Percentiles rank a stretch among this genome's conserved stretches.
phyloP scores from a whole-genome alignment of 2,888 invertebrate species.

The Leptarthrus brevirostris region DNA sequence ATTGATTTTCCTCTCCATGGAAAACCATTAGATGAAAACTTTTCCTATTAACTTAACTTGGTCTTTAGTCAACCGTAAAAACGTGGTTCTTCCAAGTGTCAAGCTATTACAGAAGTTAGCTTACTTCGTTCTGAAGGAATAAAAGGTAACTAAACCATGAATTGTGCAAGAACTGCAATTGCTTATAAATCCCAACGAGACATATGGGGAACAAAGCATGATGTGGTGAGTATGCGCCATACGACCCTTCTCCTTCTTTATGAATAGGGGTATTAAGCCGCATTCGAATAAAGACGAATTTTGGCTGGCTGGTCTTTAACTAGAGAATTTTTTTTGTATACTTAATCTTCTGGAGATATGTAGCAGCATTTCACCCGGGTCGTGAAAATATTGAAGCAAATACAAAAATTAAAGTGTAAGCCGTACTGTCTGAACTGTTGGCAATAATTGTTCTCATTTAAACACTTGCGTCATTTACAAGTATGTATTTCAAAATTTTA shows the following conservation, averaged over 20 bases:
- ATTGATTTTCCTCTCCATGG: constrained; percentile 52
- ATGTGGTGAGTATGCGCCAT: constrained; percentile 11
- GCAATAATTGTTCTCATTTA: constrained; percentile 8
- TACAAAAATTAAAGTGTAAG: constrained; percentile 3
- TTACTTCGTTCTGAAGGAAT: neutral
- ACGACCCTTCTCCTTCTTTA: neutral
- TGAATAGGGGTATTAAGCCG: no score
- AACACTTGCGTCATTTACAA: neutral
- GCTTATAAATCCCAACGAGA: neutral
- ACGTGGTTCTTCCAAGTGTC: neutral
- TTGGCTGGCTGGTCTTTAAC: neutral
- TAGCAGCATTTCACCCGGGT: constrained; percentile 35
- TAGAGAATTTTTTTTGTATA: constrained; percentile 10
- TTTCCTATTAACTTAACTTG: constrained; percentile 52
- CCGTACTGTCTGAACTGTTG: neutral
- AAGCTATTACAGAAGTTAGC: no score
- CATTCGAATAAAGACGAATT: constrained; percentile 6
- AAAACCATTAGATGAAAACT: constrained; percentile 52
- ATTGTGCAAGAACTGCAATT: constrained; percentile 10
- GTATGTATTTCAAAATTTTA: neutral
- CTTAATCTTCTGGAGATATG: constrained; percentile 1
- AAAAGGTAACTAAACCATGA: constrained; percentile 18
- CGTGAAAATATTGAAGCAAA: constrained; percentile 8
- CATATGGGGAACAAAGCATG: neutral
- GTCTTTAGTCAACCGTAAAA: constrained; percentile 29